Base-by-base conservation (phyloP, 2,888 invertebrate genomes). In the Nomada fucata region DNA sequence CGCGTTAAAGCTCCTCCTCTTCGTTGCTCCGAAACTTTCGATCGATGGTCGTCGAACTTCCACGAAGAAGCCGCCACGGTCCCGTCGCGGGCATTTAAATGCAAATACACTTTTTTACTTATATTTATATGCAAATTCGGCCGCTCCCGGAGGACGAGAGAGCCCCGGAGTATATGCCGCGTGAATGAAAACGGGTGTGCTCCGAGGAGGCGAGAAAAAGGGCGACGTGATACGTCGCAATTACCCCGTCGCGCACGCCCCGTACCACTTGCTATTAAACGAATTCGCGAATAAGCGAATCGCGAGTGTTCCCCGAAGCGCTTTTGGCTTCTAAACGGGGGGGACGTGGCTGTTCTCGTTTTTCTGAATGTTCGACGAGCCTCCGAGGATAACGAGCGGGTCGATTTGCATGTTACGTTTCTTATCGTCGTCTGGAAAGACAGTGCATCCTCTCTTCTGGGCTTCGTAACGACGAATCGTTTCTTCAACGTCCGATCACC, bases 61-160 rank as follows among this genome's bases (percentile, higher is more conserved):
- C 52, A 26, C 26, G 23, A 42, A 53, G 55, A 53, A 61, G 67
- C 52, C 52, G 47, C 50, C 74, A 57, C 53, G 42, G 63, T 57
- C 63, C 71, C 79, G 44, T 57, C 59, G 69, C 75, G 82, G 65
- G 79, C 84, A 89, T 89, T 89, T 88, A 88, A 84, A 89, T 89
- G 89, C 83, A 89, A 89, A 89, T 88, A 80, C 76, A 76, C 80
- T 85, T 89, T 63, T 87, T 88, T 87, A 89, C 88, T 87, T 88
- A 91, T 91, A 91, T 91, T 91, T 91, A 90, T 89, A 91, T 91
- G 91, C 87, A 91, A 91, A 91, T 91, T 81, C 73, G 76, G 82
- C 52, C 74, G 80, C 87, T 86, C 84, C 76, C 86, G 85, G 83
- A 64, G 85, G 85, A 57, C 53, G 61, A 13, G 61, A 42, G 29